Evolutionary conservation across 2,797 vertebrate species (phyloP), one percentile per base, ranked within the genome.

Genomic region (Dipus sagitta): DNA sequence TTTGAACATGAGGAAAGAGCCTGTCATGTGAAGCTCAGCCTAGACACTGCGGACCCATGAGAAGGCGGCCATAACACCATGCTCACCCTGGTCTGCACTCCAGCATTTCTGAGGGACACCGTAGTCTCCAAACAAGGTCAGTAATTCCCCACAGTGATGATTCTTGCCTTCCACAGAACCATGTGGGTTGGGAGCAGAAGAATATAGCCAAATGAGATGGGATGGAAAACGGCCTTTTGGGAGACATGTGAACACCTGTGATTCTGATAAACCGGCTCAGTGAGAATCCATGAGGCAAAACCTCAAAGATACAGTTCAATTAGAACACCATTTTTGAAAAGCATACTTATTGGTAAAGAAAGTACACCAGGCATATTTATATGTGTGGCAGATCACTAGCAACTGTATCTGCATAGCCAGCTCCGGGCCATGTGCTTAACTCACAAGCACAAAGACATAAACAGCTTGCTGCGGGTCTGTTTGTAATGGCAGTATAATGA

Each of bases 401-500:
- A 60, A 76, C 32, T 74, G 4, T 80, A 68, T 62, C 93, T 96
- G 83, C 80, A 93, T 71, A 82, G 84, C 96, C n/a, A 96, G 96
- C 93, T 81, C 94, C 91, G 87, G 84, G 93, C 79, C 91, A 12
- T 92, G 96, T 96, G 64, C 94, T 98, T 95, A 71, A 5, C 30
- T 96, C 96, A 81, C 65, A 26, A 81, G 93, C 52, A 76, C 2
- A 4, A 70, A 30, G 64, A 24, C 92, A 1, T 82, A 91, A 96
- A 88, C 74, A 89, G 47, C 38, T 82, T 1, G 68, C 88, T 92
- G 75, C 83, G 91, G 84, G 64, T 89, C 89, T 97, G 52, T 86
- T 83, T 32, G 2, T 94, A 95, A 97, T 71, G 81, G 70, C 74
- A 94, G n/a, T 30, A 68, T 98, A 97, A 97, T 97, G 96, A 94